Evolutionary conservation across 2,797 vertebrate species (phyloP).

Genomic region (Manis javanica): DNA sequence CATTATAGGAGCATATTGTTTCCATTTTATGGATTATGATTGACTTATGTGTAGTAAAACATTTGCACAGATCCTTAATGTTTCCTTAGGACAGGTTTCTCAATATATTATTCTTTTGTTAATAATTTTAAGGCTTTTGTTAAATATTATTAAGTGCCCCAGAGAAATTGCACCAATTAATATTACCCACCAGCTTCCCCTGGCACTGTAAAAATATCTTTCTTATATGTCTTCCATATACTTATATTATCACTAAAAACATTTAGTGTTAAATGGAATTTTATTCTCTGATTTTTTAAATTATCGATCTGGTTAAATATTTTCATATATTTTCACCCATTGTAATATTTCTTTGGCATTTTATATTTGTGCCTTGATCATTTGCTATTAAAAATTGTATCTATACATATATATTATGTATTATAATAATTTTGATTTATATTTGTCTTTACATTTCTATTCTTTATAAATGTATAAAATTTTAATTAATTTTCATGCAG

Average conservation of each 20-base stretch:
- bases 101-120: neutral
- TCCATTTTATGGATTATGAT: neutral
- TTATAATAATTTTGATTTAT: neutral
- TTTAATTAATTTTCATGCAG: neutral
- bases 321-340: neutral
- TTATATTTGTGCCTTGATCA: neutral
- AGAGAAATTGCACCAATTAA: neutral
- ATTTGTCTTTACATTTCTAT: neutral
- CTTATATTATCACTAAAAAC: neutral
- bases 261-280: neutral
- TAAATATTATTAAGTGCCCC: neutral
- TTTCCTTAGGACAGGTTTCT: neutral
- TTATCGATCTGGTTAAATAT: neutral
- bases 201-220: neutral
- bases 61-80: neutral
- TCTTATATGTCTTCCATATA: neutral
- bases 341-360: neutral
- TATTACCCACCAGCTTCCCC: neutral
- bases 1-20: neutral
- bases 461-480: neutral
- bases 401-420: neutral
- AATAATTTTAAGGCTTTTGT: neutral
- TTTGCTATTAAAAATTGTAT: neutral
- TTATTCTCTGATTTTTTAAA: neutral
- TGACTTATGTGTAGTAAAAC: neutral